These are phyloP conservation scores for Parnassius glacialis DNA, from an alignment of 2,888 invertebrate species.

Conservation along the genomic window DNA sequence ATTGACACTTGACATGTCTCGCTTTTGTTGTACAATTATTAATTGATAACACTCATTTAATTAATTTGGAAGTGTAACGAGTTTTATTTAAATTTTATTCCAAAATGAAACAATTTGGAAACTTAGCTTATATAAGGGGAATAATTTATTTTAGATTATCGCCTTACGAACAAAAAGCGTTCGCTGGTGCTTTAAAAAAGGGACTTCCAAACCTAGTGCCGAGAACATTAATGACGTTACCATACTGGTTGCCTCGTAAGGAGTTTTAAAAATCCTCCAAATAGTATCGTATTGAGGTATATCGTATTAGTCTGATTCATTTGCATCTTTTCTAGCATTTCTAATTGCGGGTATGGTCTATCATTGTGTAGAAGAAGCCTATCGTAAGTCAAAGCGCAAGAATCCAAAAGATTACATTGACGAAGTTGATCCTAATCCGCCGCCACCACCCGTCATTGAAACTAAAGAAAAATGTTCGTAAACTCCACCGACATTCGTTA, in stretches of 20 bases:
- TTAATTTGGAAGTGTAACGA: too few relatives aligned
- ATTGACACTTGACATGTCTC: too few relatives aligned
- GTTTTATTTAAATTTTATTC: too few relatives aligned
- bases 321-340: conserved; percentile 4
- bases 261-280: conserved; percentile 35
- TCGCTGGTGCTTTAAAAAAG: conserved; percentile 87
- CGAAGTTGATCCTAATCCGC: conserved; percentile 69
- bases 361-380: conserved; percentile 62
- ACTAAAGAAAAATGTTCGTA: conserved; percentile 12
- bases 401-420: conserved; percentile 82
- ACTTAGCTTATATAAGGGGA: conserved; percentile 89
- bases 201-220: conserved; percentile 89
- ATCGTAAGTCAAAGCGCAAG: conserved; percentile 76
- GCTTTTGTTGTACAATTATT: too few relatives aligned
- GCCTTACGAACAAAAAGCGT: conserved; percentile 93
- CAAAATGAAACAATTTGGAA: conserved; percentile 82
- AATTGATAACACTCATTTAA: too few relatives aligned
- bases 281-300: background rate
- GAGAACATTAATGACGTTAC: conserved; percentile 82
- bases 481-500: background rate
- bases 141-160: conserved; percentile 91
- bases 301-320: background rate
- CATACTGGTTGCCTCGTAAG: conserved; percentile 88
- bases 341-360: background rate
- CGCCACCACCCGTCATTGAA: conserved; percentile 10